Evolutionary conservation across 2,888 invertebrate genomes (phyloP).

Genomic region (Dromius quadrimaculatus): DNA sequence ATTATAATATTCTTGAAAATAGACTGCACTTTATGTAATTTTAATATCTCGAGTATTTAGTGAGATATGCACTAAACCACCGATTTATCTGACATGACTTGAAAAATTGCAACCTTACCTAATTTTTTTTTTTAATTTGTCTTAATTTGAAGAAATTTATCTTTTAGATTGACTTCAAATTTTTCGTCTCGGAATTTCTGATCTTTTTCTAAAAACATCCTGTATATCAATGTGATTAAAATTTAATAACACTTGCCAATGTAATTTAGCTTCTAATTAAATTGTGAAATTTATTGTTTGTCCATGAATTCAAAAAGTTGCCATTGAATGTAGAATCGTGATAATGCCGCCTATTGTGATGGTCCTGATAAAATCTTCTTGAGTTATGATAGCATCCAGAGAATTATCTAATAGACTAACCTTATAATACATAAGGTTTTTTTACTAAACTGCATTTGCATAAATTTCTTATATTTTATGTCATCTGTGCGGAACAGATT

Average conservation of each 20-base stretch:
- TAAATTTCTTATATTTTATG: constrained; percentile 29
- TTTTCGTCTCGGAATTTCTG: too few relatives aligned
- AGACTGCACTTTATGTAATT: too few relatives aligned
- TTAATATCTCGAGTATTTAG: too few relatives aligned
- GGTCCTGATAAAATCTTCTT: constrained; percentile 27
- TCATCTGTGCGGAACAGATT: constrained; percentile 27
- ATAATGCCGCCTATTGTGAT: constrained; percentile 33
- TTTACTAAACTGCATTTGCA: constrained; percentile 22
- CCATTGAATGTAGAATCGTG: constrained; percentile 34
- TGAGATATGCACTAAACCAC: too few relatives aligned
- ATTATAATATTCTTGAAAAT: too few relatives aligned
- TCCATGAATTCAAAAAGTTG: constrained; percentile 43
- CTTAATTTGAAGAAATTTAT: too few relatives aligned
- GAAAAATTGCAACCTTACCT: too few relatives aligned
- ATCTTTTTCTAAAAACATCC: too few relatives aligned
- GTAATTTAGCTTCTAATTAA: constrained; percentile 42
- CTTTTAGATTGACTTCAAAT: too few relatives aligned
- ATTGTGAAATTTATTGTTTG: constrained; percentile 42
- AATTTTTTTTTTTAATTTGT: too few relatives aligned
- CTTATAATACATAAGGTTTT: constrained; percentile 19
- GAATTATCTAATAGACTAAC: constrained; percentile 19
- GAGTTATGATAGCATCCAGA: constrained; percentile 33
- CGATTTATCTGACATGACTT: too few relatives aligned
- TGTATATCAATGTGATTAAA: too few relatives aligned
- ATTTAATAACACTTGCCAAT: constrained; percentile 36